Evolutionary conservation across 2,888 invertebrate genomes (phyloP).

Genomic region (Pachydiplax longipennis): DNA sequence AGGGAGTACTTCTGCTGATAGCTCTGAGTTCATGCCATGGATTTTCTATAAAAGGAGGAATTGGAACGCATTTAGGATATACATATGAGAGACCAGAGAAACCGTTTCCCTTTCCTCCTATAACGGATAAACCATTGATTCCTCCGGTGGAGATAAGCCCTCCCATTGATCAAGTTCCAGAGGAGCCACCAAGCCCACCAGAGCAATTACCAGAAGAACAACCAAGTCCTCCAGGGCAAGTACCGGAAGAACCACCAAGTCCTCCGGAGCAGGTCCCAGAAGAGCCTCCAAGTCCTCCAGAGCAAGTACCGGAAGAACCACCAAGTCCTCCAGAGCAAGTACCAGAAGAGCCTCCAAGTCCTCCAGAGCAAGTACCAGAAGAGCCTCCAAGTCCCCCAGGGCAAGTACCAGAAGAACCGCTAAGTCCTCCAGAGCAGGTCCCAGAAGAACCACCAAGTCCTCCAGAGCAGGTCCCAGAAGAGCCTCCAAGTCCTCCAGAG

Average conservation of each 20-base stretch:
- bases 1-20: neutral
- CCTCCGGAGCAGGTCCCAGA: neutral
- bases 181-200: neutral
- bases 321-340: neutral
- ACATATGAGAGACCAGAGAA: neutral
- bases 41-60: neutral
- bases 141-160: neutral
- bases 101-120: neutral
- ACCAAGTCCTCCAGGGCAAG: neutral
- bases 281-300: neutral
- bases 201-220: neutral
- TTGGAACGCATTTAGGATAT: neutral
- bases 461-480: too few relatives aligned
- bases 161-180: neutral
- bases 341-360: neutral
- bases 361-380: neutral
- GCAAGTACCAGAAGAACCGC: neutral
- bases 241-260: neutral
- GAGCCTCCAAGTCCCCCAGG: neutral
- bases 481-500: neutral
- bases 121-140: neutral
- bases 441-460: neutral
- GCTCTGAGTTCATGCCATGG: neutral
- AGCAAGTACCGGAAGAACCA: too few relatives aligned
- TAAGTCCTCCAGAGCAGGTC: neutral